These are phyloP conservation scores for Ellobius talpinus DNA, from an alignment of 2,113 vertebrate species.

Conservation along the genomic window DNA sequence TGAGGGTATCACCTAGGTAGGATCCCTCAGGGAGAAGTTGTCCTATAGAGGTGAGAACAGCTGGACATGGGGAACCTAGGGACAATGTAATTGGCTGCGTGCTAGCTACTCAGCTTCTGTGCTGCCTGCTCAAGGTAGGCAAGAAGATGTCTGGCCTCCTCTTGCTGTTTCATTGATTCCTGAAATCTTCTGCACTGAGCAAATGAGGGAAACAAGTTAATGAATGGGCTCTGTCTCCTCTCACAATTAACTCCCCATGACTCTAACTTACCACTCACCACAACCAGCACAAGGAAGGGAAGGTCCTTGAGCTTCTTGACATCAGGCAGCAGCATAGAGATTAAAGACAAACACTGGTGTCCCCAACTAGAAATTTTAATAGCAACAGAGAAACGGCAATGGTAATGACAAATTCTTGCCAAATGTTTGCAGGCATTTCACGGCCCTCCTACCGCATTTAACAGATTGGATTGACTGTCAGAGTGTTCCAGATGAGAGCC, in stretches of 20 bases:
- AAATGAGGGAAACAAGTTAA: conserved; percentile 34
- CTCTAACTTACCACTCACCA: background rate
- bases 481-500: background rate
- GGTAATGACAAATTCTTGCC: background rate
- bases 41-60: background rate
- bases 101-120: background rate
- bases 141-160: background rate
- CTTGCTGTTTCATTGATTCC: background rate
- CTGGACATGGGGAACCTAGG: background rate
- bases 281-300: background rate
- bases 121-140: background rate
- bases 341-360: background rate
- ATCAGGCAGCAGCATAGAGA: background rate
- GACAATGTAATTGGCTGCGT: too few species aligned
- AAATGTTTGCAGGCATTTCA: background rate
- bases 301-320: background rate
- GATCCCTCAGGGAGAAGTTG: background rate
- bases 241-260: background rate
- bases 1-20: background rate
- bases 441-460: background rate
- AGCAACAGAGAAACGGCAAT: background rate
- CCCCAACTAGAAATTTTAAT: conserved; percentile 19
- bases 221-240: background rate
- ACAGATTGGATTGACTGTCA: background rate
- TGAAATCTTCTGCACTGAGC: background rate